phyloP scores from a whole-genome alignment of 2,113 vertebrate genomes.

The Hyaena hyaena region DNA sequence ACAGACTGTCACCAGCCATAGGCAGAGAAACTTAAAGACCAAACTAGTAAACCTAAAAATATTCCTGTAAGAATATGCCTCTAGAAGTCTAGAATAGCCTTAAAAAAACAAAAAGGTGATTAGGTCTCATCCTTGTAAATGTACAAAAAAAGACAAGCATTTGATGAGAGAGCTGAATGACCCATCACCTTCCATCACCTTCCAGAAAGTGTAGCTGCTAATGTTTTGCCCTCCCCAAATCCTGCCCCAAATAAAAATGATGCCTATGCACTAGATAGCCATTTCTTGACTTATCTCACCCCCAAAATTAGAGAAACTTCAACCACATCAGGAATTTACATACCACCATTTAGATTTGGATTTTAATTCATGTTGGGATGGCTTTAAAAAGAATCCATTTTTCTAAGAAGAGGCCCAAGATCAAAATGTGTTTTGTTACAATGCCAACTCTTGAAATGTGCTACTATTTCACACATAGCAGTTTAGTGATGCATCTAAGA shows the following conservation, averaged over 20 bases:
- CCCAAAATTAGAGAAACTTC: slow-evolving; percentile 37
- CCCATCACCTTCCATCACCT: not conserved
- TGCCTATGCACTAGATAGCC: not conserved
- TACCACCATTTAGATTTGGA: slow-evolving; percentile 17
- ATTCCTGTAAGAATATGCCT: not conserved
- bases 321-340: slow-evolving; percentile 12
- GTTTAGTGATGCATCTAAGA: slow-evolving; percentile 77
- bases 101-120: not conserved
- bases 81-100: slow-evolving; percentile 20
- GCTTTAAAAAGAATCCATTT: slow-evolving; percentile 53
- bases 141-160: not conserved
- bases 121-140: slow-evolving; percentile 22
- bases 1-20: not conserved
- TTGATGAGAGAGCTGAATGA: not conserved
- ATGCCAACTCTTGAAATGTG: slow-evolving; percentile 70
- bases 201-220: slow-evolving; percentile 20
- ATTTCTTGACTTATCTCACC: not conserved
- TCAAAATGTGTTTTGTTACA: slow-evolving; percentile 68
- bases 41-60: not conserved
- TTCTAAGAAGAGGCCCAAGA: slow-evolving; percentile 63
- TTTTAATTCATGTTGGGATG: slow-evolving; percentile 45
- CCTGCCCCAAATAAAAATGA: not conserved
- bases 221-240: not conserved
- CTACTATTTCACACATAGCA: slow-evolving; percentile 78
- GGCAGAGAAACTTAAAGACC: not conserved